phyloP scores from a whole-genome alignment of 2,888 invertebrate species.

The Dastarcus helophoroides region DNA sequence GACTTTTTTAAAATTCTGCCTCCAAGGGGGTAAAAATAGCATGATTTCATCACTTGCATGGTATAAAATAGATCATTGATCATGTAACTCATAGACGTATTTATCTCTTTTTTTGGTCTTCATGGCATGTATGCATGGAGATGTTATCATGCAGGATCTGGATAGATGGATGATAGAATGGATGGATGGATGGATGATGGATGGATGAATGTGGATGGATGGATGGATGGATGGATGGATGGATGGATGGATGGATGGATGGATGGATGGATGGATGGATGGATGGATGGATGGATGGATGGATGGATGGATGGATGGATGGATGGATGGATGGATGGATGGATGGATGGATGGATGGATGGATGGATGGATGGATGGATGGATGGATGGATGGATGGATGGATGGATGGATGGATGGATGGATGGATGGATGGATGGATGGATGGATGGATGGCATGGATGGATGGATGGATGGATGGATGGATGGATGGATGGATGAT shows the following conservation, averaged over 20 bases:
- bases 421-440: background rate
- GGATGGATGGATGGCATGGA: background rate
- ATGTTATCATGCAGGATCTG: too few species aligned
- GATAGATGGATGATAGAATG: background rate
- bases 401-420: background rate
- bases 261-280: constrained; percentile 3
- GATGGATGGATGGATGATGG: constrained; percentile 6
- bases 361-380: background rate
- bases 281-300: constrained; percentile 6
- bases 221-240: constrained; percentile 6
- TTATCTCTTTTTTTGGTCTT: too few species aligned
- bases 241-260: constrained; percentile 5
- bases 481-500: background rate
- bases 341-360: background rate
- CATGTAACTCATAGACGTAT: too few species aligned
- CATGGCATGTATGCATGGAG: constrained; percentile 1
- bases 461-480: background rate
- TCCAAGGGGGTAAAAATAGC: too few species aligned
- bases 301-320: constrained; percentile 5
- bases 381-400: background rate
- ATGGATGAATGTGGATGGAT: constrained; percentile 5
- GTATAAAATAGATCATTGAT: too few species aligned
- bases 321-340: constrained; percentile 2
- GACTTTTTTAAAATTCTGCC: too few species aligned
- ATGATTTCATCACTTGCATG: too few species aligned